These are phyloP conservation scores for Copidosoma aretas DNA, from an alignment of 2,888 invertebrate genomes.

Conservation along the genomic window DNA sequence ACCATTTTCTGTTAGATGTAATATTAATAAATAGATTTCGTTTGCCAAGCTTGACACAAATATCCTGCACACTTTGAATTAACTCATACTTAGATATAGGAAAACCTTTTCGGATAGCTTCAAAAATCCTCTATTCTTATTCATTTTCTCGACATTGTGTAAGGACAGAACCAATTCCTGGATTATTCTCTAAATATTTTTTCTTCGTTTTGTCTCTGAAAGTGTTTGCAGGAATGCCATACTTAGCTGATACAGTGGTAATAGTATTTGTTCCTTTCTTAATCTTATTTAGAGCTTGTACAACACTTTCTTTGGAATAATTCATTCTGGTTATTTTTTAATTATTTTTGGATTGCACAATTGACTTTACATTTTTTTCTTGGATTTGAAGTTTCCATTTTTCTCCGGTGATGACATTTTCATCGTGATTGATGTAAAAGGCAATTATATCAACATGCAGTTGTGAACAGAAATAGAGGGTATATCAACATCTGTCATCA, in stretches of 20 bases:
- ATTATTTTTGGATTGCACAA: background rate
- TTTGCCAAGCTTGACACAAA: background rate
- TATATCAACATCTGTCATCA: too few species aligned
- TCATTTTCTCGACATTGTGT: background rate
- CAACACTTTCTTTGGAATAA: background rate
- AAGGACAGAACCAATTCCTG: background rate
- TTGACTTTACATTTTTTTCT: too few species aligned
- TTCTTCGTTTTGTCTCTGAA: background rate
- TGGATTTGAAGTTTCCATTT: too few species aligned
- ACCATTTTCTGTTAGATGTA: slow-evolving; percentile 2
- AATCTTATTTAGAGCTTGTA: background rate
- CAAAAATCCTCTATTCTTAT: slow-evolving; percentile 1
- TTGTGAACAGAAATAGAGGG: too few species aligned
- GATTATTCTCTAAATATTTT: slow-evolving; percentile 6
- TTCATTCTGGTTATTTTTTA: background rate
- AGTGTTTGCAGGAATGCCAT: too few species aligned
- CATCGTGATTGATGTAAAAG: too few species aligned
- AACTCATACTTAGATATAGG: background rate
- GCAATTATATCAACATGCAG: too few species aligned
- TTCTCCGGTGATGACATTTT: too few species aligned
- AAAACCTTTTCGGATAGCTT: background rate
- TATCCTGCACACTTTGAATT: background rate
- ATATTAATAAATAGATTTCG: background rate
- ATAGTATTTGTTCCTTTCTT: background rate
- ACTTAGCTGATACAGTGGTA: too few species aligned